Evolutionary conservation across 2,113 vertebrate species (phyloP).

Genomic region (Cyprinodon variegatus): DNA sequence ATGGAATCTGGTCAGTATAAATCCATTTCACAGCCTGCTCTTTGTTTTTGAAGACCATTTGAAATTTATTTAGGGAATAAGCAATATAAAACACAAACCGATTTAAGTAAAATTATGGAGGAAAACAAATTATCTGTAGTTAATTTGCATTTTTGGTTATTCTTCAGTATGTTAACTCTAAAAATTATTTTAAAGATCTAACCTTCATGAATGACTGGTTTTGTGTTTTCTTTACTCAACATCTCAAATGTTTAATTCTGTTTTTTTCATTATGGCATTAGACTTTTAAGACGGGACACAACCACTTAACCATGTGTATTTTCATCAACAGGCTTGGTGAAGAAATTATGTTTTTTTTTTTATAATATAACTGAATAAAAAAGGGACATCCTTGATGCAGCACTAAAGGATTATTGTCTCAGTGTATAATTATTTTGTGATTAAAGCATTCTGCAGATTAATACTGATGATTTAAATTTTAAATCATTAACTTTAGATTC

Average conservation of each 20-base stretch:
- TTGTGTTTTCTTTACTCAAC: neutral
- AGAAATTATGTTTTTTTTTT: slow-evolving; percentile 8
- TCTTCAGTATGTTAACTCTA: neutral
- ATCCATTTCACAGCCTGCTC: neutral
- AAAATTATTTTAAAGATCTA: neutral
- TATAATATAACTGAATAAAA: slow-evolving; percentile 9
- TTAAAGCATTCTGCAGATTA: slow-evolving; percentile 9
- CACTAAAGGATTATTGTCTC: slow-evolving; percentile 5
- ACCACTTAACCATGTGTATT: neutral
- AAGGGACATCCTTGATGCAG: slow-evolving; percentile 1
- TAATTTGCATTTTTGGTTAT: neutral
- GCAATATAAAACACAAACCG: neutral
- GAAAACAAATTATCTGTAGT: too few species aligned
- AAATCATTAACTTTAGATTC: neutral
- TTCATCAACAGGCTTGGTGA: neutral
- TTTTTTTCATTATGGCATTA: neutral
- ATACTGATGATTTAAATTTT: neutral
- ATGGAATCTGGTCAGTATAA: neutral
- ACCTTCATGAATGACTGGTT: neutral
- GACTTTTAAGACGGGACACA: neutral
- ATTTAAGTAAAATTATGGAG: too few species aligned
- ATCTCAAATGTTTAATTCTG: neutral
- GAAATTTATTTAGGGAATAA: neutral
- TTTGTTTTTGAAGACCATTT: neutral
- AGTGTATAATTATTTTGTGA: slow-evolving; percentile 1